Percentiles rank a stretch among this genome's conserved stretches.
phyloP scores from a whole-genome alignment of 2,797 vertebrate species.

The Rhabdomys pumilio region DNA sequence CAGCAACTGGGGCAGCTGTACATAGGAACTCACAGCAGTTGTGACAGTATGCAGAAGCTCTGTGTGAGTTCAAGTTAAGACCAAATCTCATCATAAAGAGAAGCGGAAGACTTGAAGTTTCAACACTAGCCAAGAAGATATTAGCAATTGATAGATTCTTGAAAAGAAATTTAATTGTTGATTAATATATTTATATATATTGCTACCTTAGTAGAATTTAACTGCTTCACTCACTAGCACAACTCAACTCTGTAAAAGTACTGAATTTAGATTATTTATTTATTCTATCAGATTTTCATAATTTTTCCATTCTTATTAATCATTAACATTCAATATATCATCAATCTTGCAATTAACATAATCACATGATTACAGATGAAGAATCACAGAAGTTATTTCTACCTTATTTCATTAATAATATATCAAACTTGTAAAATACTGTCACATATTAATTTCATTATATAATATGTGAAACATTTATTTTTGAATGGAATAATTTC shows the following conservation, averaged over 20 bases:
- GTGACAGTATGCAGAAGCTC: not conserved
- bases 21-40: not conserved
- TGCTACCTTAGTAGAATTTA: conserved; percentile 67
- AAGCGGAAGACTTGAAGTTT: not conserved
- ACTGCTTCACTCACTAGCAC: conserved; percentile 59
- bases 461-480: conserved; percentile 24
- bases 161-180: not conserved
- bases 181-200: not conserved
- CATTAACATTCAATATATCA: conserved; percentile 72
- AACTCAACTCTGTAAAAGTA: conserved; percentile 60
- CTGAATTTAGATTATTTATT: conserved; percentile 53
- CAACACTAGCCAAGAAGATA: not conserved
- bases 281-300: conserved; percentile 66
- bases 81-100: not conserved
- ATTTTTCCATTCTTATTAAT: conserved; percentile 75
- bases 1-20: no score
- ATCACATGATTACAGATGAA: conserved; percentile 74
- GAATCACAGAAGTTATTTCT: conserved; percentile 75
- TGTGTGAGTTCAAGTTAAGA: not conserved
- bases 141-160: not conserved
- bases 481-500: not conserved
- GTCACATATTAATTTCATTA: conserved; percentile 71
- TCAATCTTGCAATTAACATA: conserved; percentile 82
- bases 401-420: conserved; percentile 77
- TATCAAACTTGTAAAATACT: conserved; percentile 69